These are phyloP conservation scores for Torymus auratus DNA, from an alignment of 2,888 invertebrate species.

Conservation along the genomic window DNA sequence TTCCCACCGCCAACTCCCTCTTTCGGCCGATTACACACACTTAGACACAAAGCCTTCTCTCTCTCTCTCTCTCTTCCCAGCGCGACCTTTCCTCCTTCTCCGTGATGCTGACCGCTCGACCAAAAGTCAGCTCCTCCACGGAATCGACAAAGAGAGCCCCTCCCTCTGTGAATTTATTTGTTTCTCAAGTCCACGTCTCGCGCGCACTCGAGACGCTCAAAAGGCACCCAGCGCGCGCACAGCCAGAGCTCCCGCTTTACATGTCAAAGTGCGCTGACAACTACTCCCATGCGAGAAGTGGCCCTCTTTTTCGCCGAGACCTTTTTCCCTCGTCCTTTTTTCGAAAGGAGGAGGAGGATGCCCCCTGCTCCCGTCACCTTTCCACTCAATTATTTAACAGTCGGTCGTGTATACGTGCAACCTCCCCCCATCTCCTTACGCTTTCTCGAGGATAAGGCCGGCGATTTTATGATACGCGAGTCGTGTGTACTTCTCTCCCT, in stretches of 20 bases:
- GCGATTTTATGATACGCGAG: conserved; percentile 32
- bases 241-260: neutral
- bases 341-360: no score
- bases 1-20: no score
- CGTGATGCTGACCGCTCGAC: no score
- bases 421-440: no score
- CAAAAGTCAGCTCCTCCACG: neutral
- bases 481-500: neutral
- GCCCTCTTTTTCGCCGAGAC: no score
- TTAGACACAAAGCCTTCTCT: no score
- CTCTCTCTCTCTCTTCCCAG: no score
- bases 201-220: conserved; percentile 14
- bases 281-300: neutral
- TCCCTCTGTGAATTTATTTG: conserved; percentile 38
- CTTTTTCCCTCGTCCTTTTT: no score
- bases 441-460: conserved; percentile 11
- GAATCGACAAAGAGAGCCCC: conserved; percentile 6
- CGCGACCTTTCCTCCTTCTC: no score
- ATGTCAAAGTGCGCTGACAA: neutral
- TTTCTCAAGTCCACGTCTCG: conserved; percentile 14
- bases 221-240: neutral
- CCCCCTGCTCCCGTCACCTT: neutral
- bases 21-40: no score
- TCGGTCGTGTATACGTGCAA: neutral
- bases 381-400: conserved; percentile 37